Evolutionary conservation across 2,113 vertebrate species (phyloP).

Genomic region (Lophura nycthemera): DNA sequence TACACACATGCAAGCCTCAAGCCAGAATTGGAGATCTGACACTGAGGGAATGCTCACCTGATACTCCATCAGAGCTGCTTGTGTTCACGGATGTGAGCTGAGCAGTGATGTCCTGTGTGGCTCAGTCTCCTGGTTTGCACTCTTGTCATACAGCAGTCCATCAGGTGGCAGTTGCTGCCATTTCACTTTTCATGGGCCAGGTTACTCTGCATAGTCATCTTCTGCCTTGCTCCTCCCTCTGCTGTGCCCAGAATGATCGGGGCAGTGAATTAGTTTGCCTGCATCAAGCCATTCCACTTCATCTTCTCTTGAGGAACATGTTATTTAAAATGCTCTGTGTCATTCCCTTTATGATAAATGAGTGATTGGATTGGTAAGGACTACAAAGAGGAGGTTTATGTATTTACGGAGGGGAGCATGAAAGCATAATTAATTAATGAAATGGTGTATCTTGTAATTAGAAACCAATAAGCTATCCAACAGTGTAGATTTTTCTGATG

Average conservation of each 20-base stretch:
- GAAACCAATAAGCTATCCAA: not conserved
- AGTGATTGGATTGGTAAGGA: not conserved
- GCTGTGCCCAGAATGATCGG: not conserved
- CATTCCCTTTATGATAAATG: not conserved
- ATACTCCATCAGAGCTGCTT: not conserved
- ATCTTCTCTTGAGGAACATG: not conserved
- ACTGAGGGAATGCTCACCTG: not conserved
- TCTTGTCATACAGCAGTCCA: not conserved
- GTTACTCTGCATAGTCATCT: not conserved
- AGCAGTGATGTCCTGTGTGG: not conserved
- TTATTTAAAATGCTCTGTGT: not conserved
- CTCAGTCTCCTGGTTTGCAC: not conserved
- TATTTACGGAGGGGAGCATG: not conserved
- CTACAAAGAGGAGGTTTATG: not conserved
- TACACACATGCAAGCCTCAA: not conserved
- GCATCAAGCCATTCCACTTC: fast-evolving
- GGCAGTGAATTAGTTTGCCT: not conserved
- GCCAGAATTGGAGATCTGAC: not conserved
- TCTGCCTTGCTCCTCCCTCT: not conserved
- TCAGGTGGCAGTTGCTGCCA: not conserved
- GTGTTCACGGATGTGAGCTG: not conserved
- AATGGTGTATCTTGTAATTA: not conserved
- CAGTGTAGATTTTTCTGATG: not conserved
- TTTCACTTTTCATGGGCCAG: not conserved
- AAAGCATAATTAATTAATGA: not conserved